Base-by-base conservation (phyloP, 2,797 vertebrate genomes). In the Carapus acus region DNA sequence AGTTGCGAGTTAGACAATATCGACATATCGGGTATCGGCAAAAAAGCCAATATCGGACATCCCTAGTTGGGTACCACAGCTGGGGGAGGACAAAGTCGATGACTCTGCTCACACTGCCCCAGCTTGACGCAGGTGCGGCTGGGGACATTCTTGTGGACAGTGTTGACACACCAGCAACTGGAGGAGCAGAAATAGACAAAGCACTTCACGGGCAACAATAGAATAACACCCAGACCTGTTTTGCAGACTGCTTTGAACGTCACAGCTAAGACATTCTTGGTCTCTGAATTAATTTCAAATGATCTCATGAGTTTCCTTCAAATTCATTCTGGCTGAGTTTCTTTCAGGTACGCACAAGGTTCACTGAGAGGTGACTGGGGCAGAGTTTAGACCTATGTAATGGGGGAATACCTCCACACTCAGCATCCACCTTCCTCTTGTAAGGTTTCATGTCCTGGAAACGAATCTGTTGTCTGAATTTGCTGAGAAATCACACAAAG, bases 61-160 rank as follows among this genome's bases (percentile, higher is more conserved):
- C n/a, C n/a, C n/a, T n/a, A n/a, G n/a, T n/a, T n/a, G n/a, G n/a
- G n/a, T 4, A 50, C 90, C 88, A 15, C 85, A 89, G 75, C 88
- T 69, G 49, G 87, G 67, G 0, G 71, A 3, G 89, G 89, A 40
- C 89, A 90, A 7, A 87, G 60, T 2, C 65, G 57, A 76, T 90
- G 89, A 23, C 74, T 79, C 44, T 75, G 78, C 77, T 90, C 83
- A 20, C 90, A 88, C 41, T 42, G 67, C 31, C 69, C 74, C 67
- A 89, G 77, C 21, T 90, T 86, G 0, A 46, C 29, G 1, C 7
- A 65, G 29, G 79, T 89, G 21, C 89, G 83, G 16, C 73, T 76
- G 5, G 88, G 87, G 66, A 90, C 88, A 2, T 19, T 15, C 69
- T 85, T 86, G 6, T 54, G 78, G 74, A n/a, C 89, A 90, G 65